These are phyloP conservation scores for Tipula helvola DNA, from an alignment of 2,888 invertebrate species.

Conservation along the genomic window DNA sequence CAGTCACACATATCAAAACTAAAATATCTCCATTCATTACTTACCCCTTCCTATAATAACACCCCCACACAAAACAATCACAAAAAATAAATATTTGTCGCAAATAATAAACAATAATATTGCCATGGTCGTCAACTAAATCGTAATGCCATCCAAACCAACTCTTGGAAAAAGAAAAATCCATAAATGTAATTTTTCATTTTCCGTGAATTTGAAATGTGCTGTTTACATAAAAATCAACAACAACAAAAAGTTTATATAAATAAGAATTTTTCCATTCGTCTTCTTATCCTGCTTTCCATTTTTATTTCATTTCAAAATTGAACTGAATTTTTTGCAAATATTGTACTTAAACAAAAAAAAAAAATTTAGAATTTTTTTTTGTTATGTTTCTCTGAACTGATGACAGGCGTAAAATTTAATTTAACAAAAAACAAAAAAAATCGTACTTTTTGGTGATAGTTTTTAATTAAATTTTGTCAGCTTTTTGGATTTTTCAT, in stretches of 20 bases:
- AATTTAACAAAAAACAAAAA: background rate
- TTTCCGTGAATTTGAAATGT: background rate
- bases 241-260: background rate
- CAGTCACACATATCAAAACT: too few species aligned
- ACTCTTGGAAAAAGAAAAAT: background rate
- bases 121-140: background rate
- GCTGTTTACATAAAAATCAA: too few species aligned
- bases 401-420: background rate
- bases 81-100: background rate
- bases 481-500: background rate
- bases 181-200: constrained; percentile 4
- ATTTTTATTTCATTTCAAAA: background rate
- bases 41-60: background rate
- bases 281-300: background rate
- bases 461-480: constrained; percentile 4
- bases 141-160: background rate
- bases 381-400: background rate
- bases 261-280: background rate
- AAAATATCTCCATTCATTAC: background rate
- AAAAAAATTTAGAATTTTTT: background rate
- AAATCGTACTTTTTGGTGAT: background rate
- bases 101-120: background rate
- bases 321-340: background rate
- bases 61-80: background rate
- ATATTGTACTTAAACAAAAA: background rate